These are phyloP conservation scores for Myathropa florea DNA, from an alignment of 2,888 invertebrate species.

Conservation along the genomic window DNA sequence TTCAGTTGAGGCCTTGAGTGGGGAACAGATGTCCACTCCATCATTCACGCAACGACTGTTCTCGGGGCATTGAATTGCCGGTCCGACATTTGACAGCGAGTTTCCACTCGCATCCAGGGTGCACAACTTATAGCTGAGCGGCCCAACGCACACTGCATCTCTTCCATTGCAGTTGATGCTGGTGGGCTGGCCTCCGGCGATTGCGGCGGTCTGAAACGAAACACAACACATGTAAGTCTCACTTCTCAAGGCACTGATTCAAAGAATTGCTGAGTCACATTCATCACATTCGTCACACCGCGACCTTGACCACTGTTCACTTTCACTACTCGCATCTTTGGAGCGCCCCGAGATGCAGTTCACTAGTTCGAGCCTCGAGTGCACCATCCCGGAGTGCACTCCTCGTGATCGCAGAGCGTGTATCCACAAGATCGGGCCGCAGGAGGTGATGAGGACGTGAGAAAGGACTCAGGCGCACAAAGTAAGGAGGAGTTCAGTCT, in stretches of 20 bases:
- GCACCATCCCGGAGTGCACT: not conserved
- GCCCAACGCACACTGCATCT: slow-evolving; percentile 77
- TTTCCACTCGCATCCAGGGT: slow-evolving; percentile 67
- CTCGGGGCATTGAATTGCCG: slow-evolving; percentile 72
- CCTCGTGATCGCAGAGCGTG: not conserved
- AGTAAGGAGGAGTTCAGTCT: slow-evolving; percentile 17
- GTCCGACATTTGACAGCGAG: slow-evolving; percentile 72
- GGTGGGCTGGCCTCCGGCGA: slow-evolving; percentile 73
- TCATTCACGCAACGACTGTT: slow-evolving; percentile 77
- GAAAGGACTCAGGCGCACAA: not conserved
- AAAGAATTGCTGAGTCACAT: not conserved
- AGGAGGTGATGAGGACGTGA: no score
- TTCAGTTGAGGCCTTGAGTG: slow-evolving; percentile 71
- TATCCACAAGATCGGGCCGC: no score
- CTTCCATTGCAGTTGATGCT: slow-evolving; percentile 76
- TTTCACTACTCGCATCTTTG: slow-evolving; percentile 3
- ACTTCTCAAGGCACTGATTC: not conserved
- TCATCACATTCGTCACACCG: no score
- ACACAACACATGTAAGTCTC: slow-evolving; percentile 6
- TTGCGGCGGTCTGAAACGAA: slow-evolving; percentile 74
- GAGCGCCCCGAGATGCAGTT: not conserved
- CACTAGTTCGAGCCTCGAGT: slow-evolving; percentile 2
- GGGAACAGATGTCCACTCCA: slow-evolving; percentile 76
- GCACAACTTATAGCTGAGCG: slow-evolving; percentile 75
- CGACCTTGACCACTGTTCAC: slow-evolving; percentile 17